These are phyloP conservation scores for Himalopsyche phryganea DNA, from an alignment of 1,140 invertebrate species.

Conservation along the genomic window DNA sequence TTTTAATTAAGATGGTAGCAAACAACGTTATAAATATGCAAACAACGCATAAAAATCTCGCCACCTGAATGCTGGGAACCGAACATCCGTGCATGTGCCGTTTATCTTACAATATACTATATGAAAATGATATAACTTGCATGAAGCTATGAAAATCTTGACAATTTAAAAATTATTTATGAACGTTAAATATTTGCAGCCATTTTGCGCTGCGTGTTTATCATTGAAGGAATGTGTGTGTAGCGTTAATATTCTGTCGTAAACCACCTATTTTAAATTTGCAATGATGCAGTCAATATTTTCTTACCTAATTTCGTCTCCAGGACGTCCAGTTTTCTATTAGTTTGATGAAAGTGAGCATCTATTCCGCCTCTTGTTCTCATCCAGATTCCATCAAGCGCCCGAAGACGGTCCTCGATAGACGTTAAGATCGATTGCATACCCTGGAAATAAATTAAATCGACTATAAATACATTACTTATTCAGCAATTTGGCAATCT, in stretches of 20 bases:
- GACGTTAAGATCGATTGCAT: conserved; percentile 46
- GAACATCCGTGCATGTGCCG: not conserved
- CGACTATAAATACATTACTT: too few relatives aligned
- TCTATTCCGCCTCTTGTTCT: conserved; percentile 39
- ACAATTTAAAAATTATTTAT: not conserved
- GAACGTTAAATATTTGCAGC: not conserved
- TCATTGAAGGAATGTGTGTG: too few relatives aligned
- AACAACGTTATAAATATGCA: not conserved
- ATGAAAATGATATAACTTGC: not conserved
- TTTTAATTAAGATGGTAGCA: conserved; percentile 1
- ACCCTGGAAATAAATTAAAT: conserved; percentile 43
- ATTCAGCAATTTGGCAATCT: too few relatives aligned
- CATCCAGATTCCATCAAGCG: conserved; percentile 52
- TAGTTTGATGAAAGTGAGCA: conserved; percentile 47
- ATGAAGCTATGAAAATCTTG: not conserved
- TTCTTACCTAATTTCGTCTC: conserved; percentile 54
- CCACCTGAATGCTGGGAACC: not conserved
- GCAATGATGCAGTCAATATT: too few relatives aligned
- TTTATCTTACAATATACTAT: too few relatives aligned
- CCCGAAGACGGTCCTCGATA: conserved; percentile 56
- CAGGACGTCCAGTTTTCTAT: conserved; percentile 52
- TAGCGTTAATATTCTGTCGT: too few relatives aligned
- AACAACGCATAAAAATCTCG: not conserved
- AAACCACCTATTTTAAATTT: too few relatives aligned
- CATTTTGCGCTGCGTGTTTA: not conserved